These are phyloP conservation scores for Smithornis capensis DNA, from an alignment of 2,113 vertebrate genomes.

Conservation along the genomic window DNA sequence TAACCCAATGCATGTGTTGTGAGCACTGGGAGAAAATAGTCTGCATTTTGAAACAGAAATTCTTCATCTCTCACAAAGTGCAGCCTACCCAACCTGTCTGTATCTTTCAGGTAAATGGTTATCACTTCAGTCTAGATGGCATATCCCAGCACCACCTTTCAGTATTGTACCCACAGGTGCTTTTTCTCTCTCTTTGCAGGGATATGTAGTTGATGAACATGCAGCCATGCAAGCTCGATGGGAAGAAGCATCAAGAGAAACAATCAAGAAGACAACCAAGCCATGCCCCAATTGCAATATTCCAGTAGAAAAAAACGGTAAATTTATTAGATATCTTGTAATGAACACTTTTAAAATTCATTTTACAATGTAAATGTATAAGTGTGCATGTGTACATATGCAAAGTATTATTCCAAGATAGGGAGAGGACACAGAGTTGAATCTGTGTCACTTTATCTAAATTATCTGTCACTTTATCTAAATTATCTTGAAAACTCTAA, in stretches of 20 bases:
- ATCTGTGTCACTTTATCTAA: neutral
- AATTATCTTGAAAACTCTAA: neutral
- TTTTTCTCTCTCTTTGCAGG: constrained; percentile 62
- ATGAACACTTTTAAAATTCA: neutral
- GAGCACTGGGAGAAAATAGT: neutral
- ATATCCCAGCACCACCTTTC: neutral
- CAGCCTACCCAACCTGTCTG: neutral
- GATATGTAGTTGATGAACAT: constrained; percentile 75
- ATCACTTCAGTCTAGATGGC: neutral
- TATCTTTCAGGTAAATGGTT: neutral
- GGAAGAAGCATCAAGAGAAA: constrained; percentile 84
- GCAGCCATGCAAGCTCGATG: constrained; percentile 82
- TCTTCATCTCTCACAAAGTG: neutral
- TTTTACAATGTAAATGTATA: neutral
- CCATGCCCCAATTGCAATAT: constrained; percentile 86
- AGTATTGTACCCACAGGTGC: neutral
- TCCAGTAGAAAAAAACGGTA: constrained; percentile 88
- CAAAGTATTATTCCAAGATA: neutral
- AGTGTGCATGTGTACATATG: neutral
- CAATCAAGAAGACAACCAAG: constrained; percentile 84
- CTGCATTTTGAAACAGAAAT: neutral
- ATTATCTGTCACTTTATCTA: neutral
- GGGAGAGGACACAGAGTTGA: neutral
- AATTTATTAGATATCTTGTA: neutral
- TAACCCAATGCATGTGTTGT: neutral